Evolutionary conservation across 2,113 vertebrate genomes (phyloP).

Genomic region (Lamprotornis superbus): DNA sequence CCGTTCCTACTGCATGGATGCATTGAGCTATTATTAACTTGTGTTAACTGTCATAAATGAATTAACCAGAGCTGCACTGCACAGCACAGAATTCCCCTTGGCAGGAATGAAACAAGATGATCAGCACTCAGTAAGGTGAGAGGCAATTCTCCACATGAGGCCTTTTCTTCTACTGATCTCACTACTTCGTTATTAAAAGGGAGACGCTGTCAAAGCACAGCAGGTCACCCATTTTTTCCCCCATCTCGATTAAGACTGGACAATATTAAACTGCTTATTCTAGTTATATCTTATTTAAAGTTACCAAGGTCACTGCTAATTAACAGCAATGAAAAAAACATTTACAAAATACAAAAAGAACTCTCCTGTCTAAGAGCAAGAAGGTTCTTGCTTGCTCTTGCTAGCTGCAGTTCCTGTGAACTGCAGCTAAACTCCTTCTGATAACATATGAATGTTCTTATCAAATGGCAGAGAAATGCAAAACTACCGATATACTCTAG

Average conservation of each 20-base stretch:
- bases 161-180: not conserved
- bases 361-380: not conserved
- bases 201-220: not conserved
- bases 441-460: not conserved
- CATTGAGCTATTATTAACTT: constrained; percentile 33
- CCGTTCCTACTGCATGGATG: not conserved
- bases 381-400: not conserved
- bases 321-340: not conserved
- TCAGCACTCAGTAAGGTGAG: not conserved
- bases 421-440: not conserved
- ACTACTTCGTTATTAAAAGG: not conserved
- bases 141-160: not conserved
- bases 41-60: constrained; percentile 4
- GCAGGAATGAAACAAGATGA: not conserved
- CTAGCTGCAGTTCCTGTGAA: not conserved
- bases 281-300: not conserved
- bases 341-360: not conserved
- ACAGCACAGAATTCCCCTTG: not conserved
- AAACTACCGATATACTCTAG: not conserved
- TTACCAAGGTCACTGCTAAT: not conserved
- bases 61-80: not conserved
- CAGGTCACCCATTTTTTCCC: not conserved
- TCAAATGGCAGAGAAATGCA: not conserved
- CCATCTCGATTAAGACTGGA: not conserved
- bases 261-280: not conserved